Base-by-base conservation (phyloP, 2,113 vertebrate genomes). In the Geothlypis trichas region DNA sequence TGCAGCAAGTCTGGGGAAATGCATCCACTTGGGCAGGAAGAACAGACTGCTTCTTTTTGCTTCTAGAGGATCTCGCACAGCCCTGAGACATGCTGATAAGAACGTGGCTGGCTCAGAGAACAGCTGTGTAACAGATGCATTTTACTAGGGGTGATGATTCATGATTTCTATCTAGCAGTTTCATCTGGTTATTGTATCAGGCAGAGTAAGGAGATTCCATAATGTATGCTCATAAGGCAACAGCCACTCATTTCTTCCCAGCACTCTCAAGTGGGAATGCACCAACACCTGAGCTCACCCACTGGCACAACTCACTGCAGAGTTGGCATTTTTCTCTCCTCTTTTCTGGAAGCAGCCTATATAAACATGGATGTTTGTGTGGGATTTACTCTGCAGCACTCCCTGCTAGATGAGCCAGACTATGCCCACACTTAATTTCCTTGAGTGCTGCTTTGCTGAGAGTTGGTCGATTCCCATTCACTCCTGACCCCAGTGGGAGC, bases 241-340 rank as follows among this genome's bases (percentile, higher is more conserved):
- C 0, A 3, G 44, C 10, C 7, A 15, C 18, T 74, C 15, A 6
- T 55, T 78, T 66, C 52, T 94, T 15, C 52, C 33, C 44, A 51
- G 20, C 2, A 2, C 8, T 17, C 16, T 55, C 6, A 3, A 2
- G 5, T 3, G 18, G 44, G 47, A 26, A 63, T 51, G 58, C 30
- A 61, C 13, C 77, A 63, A 27, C 23, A 35, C 16, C 42, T 66
- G 26, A 71, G 42, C 47, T 89, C 31, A 63, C 13, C 16, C 33
- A 65, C 15, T 0, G 0, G 30, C 55, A 58, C 46, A 54, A 4
- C 19, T 41, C 2, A 0, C 59, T 74, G 55, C 65, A 66, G 81
- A 69, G n/a, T 1, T n/a, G 17, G 6, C 0, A 14, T 74, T 54
- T 47, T 18, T 49, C 15, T 68, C 30, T 76, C 5, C 12, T 47